These are phyloP conservation scores for Montipora efflorescens DNA, from an alignment of 64 coral and sea anemone genomes.

Conservation along the genomic window DNA sequence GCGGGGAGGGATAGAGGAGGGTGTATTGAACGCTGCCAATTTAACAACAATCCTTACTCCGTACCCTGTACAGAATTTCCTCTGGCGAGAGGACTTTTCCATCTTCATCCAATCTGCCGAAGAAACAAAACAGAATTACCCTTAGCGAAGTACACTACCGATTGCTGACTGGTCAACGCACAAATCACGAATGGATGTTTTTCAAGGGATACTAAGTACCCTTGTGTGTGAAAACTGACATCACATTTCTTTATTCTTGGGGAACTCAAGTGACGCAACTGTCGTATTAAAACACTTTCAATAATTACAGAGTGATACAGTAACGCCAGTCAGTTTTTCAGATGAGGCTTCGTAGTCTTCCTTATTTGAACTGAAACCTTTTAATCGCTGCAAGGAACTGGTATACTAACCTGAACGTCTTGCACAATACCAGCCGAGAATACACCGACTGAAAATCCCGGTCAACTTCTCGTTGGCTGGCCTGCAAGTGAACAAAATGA, in stretches of 20 bases:
- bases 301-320: background rate
- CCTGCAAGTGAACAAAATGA: conserved; percentile 45
- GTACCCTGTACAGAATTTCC: conserved; percentile 97
- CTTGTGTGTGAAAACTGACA: too few relatives aligned
- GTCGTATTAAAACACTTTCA: background rate
- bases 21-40: too few relatives aligned
- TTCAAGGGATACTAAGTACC: too few relatives aligned
- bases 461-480: conserved; percentile 94
- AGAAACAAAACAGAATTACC: background rate
- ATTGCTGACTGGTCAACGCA: background rate
- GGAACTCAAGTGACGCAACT: too few relatives aligned
- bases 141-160: background rate
- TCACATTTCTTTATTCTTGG: too few relatives aligned
- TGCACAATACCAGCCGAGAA: conserved; percentile 97
- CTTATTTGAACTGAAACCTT: too few relatives aligned
- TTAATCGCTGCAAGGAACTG: too few relatives aligned
- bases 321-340: background rate
- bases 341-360: too few relatives aligned
- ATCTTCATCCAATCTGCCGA: conserved; percentile 96
- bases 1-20: too few relatives aligned
- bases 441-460: conserved; percentile 99
- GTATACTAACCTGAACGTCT: conserved; percentile 92
- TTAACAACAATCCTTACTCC: background rate
- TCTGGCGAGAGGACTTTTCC: conserved; percentile 98
- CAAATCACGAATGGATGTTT: background rate